phyloP scores from a whole-genome alignment of 1,140 invertebrate genomes.

The Drosophila busckii region DNA sequence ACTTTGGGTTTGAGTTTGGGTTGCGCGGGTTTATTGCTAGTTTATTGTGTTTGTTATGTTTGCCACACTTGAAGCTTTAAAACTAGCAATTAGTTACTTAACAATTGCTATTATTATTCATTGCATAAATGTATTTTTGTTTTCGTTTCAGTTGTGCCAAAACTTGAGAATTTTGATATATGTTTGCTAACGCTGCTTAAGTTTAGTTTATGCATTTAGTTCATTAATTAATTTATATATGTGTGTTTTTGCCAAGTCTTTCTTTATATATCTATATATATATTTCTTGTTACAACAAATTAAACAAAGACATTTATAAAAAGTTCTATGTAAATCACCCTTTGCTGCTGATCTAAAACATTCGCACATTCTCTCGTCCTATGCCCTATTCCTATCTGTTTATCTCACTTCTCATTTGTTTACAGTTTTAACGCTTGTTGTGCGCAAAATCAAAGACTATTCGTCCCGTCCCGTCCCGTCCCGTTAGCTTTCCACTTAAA shows the following conservation, averaged over 20 bases:
- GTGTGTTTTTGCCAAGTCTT: conserved; percentile 40
- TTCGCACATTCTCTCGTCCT: background rate
- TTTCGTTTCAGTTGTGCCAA: conserved; percentile 52
- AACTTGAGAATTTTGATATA: conserved; percentile 58
- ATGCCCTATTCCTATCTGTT: conserved; percentile 2
- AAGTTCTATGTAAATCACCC: conserved; percentile 64
- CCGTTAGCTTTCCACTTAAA: conserved; percentile 18
- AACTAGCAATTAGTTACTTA: conserved; percentile 10
- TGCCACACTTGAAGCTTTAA: conserved; percentile 27
- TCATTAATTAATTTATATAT: conserved; percentile 38
- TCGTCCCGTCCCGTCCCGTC: background rate
- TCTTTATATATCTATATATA: no score
- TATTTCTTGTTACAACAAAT: conserved; percentile 41
- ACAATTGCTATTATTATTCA: conserved; percentile 13
- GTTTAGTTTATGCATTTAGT: conserved; percentile 13
- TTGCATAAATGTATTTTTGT: conserved; percentile 52
- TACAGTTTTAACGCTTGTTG: conserved; percentile 17
- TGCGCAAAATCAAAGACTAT: conserved; percentile 14
- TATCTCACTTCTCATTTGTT: conserved; percentile 19
- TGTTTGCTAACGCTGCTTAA: conserved; percentile 26
- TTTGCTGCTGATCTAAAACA: conserved; percentile 47
- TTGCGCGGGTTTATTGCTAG: conserved; percentile 5
- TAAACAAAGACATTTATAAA: conserved; percentile 55
- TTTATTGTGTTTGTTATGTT: conserved; percentile 29
- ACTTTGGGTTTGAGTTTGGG: conserved; percentile 41